Conservation (phyloP, 2,797 vertebrate species). For the Amphiprion clarkii region DNA sequence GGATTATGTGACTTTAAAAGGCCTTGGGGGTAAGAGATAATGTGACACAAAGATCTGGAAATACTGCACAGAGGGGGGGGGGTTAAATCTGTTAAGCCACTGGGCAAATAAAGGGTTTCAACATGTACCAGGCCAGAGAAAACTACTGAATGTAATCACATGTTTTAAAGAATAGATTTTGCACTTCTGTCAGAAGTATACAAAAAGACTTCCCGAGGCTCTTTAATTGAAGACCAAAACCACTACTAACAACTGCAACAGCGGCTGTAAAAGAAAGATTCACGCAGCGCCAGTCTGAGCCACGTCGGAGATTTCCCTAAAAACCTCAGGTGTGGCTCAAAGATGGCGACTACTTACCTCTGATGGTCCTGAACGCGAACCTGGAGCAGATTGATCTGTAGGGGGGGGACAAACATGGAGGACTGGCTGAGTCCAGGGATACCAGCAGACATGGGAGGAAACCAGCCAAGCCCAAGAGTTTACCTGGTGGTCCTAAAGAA, state of each 20-base stretch:
- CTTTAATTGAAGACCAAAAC: slow-evolving; percentile 43
- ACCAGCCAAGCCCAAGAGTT: slow-evolving; percentile 19
- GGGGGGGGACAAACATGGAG: slow-evolving; percentile 64
- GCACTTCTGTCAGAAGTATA: not conserved
- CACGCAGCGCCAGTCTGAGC: not conserved
- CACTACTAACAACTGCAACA: not conserved
- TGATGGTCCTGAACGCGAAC: slow-evolving; percentile 74
- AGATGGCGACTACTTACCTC: slow-evolving; percentile 73
- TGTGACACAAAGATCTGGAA: not conserved
- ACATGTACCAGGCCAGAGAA: not conserved
- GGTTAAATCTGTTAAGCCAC: not conserved
- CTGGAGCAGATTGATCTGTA: slow-evolving; percentile 82
- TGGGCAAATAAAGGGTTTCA: not conserved
- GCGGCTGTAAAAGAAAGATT: not conserved
- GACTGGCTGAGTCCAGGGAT: slow-evolving; percentile 56
- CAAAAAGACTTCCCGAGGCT: slow-evolving; percentile 15
- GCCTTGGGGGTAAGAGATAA: slow-evolving; percentile 15
- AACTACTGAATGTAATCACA: not conserved
- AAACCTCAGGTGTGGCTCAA: not conserved
- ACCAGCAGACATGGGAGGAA: slow-evolving; percentile 24
- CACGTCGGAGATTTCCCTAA: not conserved
- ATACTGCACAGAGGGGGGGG: not conserved
- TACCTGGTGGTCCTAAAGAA: slow-evolving; percentile 16
- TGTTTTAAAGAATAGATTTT: slow-evolving; percentile 1
- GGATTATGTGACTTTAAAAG: slow-evolving; percentile 46